phyloP scores from a whole-genome alignment of 2,797 vertebrate genomes.

The Macrochelys suwanniensis region DNA sequence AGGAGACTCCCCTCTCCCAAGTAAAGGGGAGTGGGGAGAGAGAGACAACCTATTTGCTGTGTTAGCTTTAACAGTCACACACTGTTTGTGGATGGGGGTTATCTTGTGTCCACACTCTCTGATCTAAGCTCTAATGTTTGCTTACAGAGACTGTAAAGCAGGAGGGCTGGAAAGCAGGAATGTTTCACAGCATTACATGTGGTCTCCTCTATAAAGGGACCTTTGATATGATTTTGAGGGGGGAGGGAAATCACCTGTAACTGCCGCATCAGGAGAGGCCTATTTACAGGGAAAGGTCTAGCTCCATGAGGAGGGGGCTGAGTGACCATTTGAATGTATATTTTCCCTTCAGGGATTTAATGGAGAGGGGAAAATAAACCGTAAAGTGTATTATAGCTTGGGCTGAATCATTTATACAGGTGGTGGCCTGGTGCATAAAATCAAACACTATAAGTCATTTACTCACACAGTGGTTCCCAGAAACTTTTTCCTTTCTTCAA shows the following conservation, averaged over 20 bases:
- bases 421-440: neutral
- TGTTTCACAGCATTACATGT: constrained; percentile 47
- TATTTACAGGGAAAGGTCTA: constrained; percentile 35
- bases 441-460: constrained; percentile 18
- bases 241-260: constrained; percentile 37
- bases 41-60: constrained; percentile 67
- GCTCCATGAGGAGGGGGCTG: neutral
- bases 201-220: constrained; percentile 47
- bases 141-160: constrained; percentile 66
- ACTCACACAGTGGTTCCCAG: neutral
- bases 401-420: constrained; percentile 55
- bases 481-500: neutral
- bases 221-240: constrained; percentile 47
- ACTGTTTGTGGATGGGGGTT: constrained; percentile 75
- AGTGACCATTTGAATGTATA: neutral
- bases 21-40: constrained; percentile 30
- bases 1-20: constrained; percentile 37
- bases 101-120: constrained; percentile 77
- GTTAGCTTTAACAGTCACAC: constrained; percentile 67
- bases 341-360: constrained; percentile 51
- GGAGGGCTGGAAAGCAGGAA: constrained; percentile 56
- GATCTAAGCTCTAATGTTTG: constrained; percentile 66
- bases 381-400: constrained; percentile 27
- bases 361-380: constrained; percentile 41
- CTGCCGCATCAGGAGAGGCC: constrained; percentile 55